Base-by-base conservation (phyloP, 2,797 vertebrate genomes). In the Alcedo quadribrachys region DNA sequence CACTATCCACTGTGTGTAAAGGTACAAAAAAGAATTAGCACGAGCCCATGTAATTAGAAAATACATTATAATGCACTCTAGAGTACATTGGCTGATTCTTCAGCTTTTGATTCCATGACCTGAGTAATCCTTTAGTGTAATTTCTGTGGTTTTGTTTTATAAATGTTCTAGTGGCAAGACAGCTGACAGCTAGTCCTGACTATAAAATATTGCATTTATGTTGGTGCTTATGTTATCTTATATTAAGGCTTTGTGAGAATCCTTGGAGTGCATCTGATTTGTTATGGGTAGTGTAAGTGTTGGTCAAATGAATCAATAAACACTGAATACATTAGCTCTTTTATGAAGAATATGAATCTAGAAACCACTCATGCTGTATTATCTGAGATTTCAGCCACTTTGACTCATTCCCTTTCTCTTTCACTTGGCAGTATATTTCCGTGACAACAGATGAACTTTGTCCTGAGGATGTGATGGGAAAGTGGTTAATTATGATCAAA, bases 301-400 rank as follows among this genome's bases (percentile, higher is more conserved):
- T 68, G 62, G 78, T 68, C 74, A 94, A 94, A 43, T 25, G 78
- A 85, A 91, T 94, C 78, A 92, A 90, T 88, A 94, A 94, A 35
- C 71, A 82, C 28, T 54, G 78, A 91, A 73, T 73, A 61, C 15
- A 55, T 93, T 82, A 88, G 30, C 43, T 85, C 51, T 43, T 81
- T 12, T 54, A 48, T 21, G 35, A 94, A 45, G 48, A 85, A 78
- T 46, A 46, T 53, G 50, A 83, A 91, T 83, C 12, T 65, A 50
- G 20, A 12, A 68, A 30, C 35, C 37, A 24, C 13, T 53, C 18
- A 33, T 71, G 60, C 19, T 68, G 42, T 11, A 60, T 82, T 60
- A 80, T 15, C 50, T 58, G 63, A 57, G 32, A 42, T 87, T 86
- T 86, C 81, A 74, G 51, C 24, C 42, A 70, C 8, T 74, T 63